Evolutionary conservation across 2,797 vertebrate genomes (phyloP).

Genomic region (Chelmon rostratus): DNA sequence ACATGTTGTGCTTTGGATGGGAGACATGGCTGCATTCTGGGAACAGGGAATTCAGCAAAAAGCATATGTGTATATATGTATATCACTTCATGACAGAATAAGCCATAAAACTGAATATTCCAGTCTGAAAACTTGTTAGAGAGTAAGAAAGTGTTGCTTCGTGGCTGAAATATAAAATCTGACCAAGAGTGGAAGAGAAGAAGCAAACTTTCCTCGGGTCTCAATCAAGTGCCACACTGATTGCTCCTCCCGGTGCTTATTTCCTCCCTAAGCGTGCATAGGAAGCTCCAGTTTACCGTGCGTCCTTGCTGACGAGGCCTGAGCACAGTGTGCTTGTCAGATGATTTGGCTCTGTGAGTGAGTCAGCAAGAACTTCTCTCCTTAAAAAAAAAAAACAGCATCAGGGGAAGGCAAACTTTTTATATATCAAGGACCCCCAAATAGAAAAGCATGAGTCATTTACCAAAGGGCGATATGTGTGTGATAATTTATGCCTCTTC

Average conservation of each 20-base stretch:
- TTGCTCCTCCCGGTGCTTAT: constrained; percentile 9
- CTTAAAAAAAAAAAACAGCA: constrained; percentile 16
- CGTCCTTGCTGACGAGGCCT: constrained; percentile 38
- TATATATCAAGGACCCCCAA: not conserved
- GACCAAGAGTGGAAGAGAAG: not conserved
- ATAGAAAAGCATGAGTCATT: constrained; percentile 10
- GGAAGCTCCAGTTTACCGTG: constrained; percentile 6
- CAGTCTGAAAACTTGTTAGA: not conserved
- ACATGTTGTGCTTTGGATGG: not conserved
- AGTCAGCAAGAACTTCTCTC: constrained; percentile 43
- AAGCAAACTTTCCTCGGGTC: not conserved
- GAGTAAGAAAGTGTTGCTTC: not conserved
- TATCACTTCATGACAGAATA: not conserved
- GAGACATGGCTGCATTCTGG: not conserved
- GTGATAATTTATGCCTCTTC: not conserved
- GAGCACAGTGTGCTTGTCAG: constrained; percentile 7
- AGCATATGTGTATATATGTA: not conserved
- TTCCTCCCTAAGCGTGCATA: constrained; percentile 7
- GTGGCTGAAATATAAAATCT: not conserved
- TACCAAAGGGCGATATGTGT: not conserved
- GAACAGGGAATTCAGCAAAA: not conserved
- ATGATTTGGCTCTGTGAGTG: constrained; percentile 16
- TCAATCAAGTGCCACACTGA: constrained; percentile 13
- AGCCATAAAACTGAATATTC: not conserved
- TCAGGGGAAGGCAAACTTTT: not conserved